phyloP scores from a whole-genome alignment of 2,797 vertebrate genomes.

The Chanos chanos region DNA sequence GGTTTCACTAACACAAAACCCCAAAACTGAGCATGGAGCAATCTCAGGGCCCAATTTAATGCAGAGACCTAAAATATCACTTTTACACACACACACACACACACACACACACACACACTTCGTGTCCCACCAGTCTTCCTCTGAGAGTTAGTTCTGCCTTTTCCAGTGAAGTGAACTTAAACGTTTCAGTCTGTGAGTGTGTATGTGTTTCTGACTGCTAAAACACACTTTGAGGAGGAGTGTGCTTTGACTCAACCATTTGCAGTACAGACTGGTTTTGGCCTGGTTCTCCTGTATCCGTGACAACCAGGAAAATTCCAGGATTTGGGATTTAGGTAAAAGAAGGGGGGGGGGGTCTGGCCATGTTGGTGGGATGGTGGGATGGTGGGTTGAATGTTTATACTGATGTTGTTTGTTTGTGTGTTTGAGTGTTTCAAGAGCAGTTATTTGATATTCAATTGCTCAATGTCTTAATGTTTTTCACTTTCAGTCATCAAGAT shows the following conservation, averaged over 20 bases:
- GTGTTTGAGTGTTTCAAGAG: background rate
- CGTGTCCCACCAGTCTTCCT: constrained; percentile 4
- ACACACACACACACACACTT: background rate
- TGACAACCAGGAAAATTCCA: constrained; percentile 1
- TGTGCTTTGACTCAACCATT: constrained; percentile 5
- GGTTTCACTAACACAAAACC: too few species aligned
- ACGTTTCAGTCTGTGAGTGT: background rate
- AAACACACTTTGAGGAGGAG: too few species aligned
- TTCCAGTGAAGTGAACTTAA: constrained; percentile 3
- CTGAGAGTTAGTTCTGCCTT: constrained; percentile 1
- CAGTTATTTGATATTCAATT: too few species aligned
- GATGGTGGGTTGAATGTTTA: background rate
- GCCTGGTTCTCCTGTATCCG: background rate
- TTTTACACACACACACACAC: background rate
- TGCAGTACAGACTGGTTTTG: constrained; percentile 1
- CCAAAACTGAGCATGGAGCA: too few species aligned
- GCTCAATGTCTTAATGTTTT: too few species aligned
- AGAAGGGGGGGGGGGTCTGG: background rate
- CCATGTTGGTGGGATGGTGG: too few species aligned
- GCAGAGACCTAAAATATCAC: too few species aligned
- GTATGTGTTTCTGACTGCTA: too few species aligned
- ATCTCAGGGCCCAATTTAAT: too few species aligned
- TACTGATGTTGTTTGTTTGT: background rate
- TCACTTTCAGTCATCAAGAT: too few species aligned
- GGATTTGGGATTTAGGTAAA: background rate